Percentiles rank a stretch among this genome's conserved stretches.
Evolutionary conservation across 1,140 invertebrate genomes (phyloP).

Genomic region (Cyclargus thomasi): DNA sequence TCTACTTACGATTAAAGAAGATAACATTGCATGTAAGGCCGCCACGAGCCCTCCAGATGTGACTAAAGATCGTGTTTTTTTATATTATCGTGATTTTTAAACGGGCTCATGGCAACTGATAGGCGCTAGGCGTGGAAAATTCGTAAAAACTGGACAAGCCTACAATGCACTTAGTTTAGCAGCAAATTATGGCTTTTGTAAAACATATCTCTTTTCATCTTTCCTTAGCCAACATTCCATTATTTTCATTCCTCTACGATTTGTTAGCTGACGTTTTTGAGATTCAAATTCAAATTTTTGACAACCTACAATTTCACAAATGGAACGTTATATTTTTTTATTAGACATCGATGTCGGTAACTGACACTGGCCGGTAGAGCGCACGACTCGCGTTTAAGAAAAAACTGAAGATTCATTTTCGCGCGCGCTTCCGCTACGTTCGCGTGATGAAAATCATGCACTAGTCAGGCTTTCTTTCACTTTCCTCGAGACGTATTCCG

Average conservation of each 20-base stretch:
- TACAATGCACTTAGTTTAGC: neutral
- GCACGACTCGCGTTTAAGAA: slow-evolving; percentile 47
- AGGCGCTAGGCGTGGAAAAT: neutral
- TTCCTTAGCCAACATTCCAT: no score
- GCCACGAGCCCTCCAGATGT: neutral
- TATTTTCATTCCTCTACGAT: no score
- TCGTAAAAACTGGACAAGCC: neutral
- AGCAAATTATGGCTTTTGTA: no score
- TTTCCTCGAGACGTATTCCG: slow-evolving; percentile 43
- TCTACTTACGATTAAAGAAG: slow-evolving; percentile 6
- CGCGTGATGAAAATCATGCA: slow-evolving; percentile 71
- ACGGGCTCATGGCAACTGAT: neutral
- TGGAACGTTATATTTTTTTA: slow-evolving; percentile 35
- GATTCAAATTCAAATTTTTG: no score
- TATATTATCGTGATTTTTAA: slow-evolving; percentile 8
- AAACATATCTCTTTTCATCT: no score
- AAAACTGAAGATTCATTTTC: slow-evolving; percentile 65
- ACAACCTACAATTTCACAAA: no score
- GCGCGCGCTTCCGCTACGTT: slow-evolving; percentile 57
- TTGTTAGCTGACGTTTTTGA: no score
- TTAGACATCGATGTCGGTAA: slow-evolving; percentile 42
- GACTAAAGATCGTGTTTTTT: slow-evolving; percentile 9
- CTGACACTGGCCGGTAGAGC: slow-evolving; percentile 61
- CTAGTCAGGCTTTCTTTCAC: slow-evolving; percentile 65
- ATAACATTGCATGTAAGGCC: neutral